Evolutionary conservation across 2,797 vertebrate species (phyloP).

Genomic region (Halcyon smyrnensis): DNA sequence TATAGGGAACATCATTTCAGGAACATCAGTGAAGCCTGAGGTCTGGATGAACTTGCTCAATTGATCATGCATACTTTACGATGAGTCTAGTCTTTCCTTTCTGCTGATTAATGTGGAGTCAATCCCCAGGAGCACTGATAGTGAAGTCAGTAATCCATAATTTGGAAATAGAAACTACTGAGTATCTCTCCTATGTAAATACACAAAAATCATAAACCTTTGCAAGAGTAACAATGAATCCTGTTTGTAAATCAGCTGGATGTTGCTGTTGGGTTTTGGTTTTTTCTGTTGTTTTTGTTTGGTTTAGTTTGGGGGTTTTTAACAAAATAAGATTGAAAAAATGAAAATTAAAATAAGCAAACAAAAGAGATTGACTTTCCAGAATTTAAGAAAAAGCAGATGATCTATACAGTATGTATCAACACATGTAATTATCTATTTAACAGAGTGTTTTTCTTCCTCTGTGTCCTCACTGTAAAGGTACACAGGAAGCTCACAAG

Average conservation of each 20-base stretch:
- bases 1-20: background rate
- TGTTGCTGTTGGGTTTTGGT: background rate
- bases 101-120: background rate
- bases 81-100: background rate
- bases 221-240: background rate
- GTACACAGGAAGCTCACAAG: background rate
- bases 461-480: background rate
- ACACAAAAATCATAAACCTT: background rate
- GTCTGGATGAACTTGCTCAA: background rate
- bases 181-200: background rate
- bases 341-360: background rate
- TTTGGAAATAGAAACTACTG: background rate
- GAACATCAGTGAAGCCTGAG: fast-evolving
- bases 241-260: background rate
- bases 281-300: background rate
- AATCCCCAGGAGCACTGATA: background rate
- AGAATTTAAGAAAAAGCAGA: background rate
- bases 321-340: background rate
- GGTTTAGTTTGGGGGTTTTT: background rate
- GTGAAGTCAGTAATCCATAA: background rate
- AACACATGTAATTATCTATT: background rate
- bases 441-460: background rate
- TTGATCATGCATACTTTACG: background rate
- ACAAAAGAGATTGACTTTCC: background rate
- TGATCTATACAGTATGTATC: background rate